Evolutionary conservation across 2,888 invertebrate genomes (phyloP), one percentile per base, ranked within the genome.

Genomic region (Epinotia brunnichana): DNA sequence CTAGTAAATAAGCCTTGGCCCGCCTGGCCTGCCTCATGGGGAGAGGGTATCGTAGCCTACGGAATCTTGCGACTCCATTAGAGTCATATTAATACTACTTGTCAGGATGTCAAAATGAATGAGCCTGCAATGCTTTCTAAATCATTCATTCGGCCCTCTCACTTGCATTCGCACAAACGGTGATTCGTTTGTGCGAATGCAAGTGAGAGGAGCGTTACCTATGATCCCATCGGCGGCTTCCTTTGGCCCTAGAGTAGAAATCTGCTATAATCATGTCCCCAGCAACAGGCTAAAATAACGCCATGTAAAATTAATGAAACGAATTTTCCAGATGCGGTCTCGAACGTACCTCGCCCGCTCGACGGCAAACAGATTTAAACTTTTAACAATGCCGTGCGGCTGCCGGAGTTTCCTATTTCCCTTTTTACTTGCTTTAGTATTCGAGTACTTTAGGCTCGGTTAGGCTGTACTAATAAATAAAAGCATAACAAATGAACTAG

Each of bases 341-440:
- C n/a, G n/a, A n/a, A n/a, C 57, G 17, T 51, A 44, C 61, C 48
- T 61, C n/a, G 62, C 29, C 51, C 48, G 54, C 35, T 29, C 44
- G 4, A 15, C 24, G 19, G n/a, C 48, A 29, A 59, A 59, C 59
- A 68, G 59, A 59, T 60, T 68, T 35, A 11, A 68, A 68, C 59
- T 68, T 68, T 68, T 68, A 68, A 68, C 68, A 60, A 68, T 21
- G 21, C 51, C 48, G 59, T 15, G 7, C 53, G 21, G 19, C 19
- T 11, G 35, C 4, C n/a, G 10, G 59, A 19, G 59, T 68, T 68
- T 51, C 9, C 19, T 15, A 48, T 62, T 62, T 24, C 11, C 11
- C 62, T 57, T 57, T 67, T 67, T 56, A 56, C 54, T 39, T 41
- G 41, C 24, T 48, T 44, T 24, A 62, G 48, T 48, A 62, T 17